Base-by-base conservation (phyloP, 2,113 vertebrate genomes). In the Heloderma charlesbogerti region DNA sequence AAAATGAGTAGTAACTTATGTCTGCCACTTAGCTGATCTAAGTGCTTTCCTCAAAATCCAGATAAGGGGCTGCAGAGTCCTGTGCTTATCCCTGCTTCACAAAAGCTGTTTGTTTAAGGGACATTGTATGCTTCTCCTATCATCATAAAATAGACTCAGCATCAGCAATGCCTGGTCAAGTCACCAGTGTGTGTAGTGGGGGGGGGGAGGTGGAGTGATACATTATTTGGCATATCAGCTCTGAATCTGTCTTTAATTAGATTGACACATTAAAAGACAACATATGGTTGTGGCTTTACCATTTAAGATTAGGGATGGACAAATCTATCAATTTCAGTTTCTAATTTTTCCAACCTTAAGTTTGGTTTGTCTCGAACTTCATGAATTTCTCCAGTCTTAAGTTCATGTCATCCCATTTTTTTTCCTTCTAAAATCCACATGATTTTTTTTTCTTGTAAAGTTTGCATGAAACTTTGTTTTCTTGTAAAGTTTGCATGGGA, bases 31-130 rank as follows among this genome's bases (percentile, higher is more conserved):
- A 84, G n/a, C 88, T 0, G 60, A 89, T 74, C 80, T 92, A 90
- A 77, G 71, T 2, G 71, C 31, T 51, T 43, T 78, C 94, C 69
- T 87, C 93, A 78, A 85, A 84, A 57, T 75, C 84, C 91, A 80
- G 40, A 89, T 90, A 9, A 69, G 71, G 40, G 69, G 86, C 71
- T 63, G 63, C 45, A 92, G 86, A 95, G 87, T 75, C 84, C 88
- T 12, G 9, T 63, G 15, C 92, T 84, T 89, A 88, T 91, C 93
- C 90, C 89, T 8, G 15, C 92, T 93, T 87, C 94, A 88, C 88
- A 92, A 87, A 92, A 94, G 7, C 90, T 87, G 88, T 88, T 90
- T 96, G 94, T 93, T 94, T 93, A 94, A 94, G 93, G 92, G n/a
- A 91, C 95, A 95, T 93, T 95, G 92, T 94, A 66, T 93, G 90